Evolutionary conservation across 2,113 vertebrate species (phyloP), one percentile per base, ranked within the genome.

Genomic region (Engystomops pustulosus): DNA sequence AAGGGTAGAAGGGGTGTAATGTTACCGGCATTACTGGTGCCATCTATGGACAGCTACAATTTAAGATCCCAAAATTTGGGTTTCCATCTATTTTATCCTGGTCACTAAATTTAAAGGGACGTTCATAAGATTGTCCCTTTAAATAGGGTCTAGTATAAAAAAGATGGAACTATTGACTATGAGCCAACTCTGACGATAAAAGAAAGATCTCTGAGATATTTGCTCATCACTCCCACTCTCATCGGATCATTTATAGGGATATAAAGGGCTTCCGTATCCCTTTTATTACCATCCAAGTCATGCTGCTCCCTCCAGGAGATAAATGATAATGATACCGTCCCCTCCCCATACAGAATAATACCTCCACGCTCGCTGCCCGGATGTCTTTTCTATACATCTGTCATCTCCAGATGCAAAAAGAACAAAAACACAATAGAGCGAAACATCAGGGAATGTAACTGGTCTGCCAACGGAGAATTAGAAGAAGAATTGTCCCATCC

Each of bases 361-460:
- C 30, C 14, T 36, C 12, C 20, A 5, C 20, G 32, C 32, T 77
- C 49, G 5, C 11, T 15, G 30, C 32, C 72, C 17, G 72, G 72
- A 32, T 20, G n/a, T 34, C 27, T 76, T n/a, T 76, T 49, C 27
- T n/a, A 3, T 14, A 38, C 9, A 55, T 55, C 49, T 77, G 49
- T 55, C 74, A 55, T 77, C 49, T 77, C 5, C 47, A 34, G 10
- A n/a, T 9, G 17, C 20, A 14, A 36, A 10, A 36, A 10, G 30
- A 45, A 18, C 27, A 25, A 30, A 20, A 7, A 77, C 51, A 55
- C 74, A n/a, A 49, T 77, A 23, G 20, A 45, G 38, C 20, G 18
- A 55, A 55, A 77, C 74, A 77, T 77, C 38, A 77, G n/a, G 51
- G 30, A 55, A 14, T n/a, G 49, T 53, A 55, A 77, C 36, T 32